phyloP scores from a whole-genome alignment of 1,140 invertebrate genomes.

The Penaeus indicus region DNA sequence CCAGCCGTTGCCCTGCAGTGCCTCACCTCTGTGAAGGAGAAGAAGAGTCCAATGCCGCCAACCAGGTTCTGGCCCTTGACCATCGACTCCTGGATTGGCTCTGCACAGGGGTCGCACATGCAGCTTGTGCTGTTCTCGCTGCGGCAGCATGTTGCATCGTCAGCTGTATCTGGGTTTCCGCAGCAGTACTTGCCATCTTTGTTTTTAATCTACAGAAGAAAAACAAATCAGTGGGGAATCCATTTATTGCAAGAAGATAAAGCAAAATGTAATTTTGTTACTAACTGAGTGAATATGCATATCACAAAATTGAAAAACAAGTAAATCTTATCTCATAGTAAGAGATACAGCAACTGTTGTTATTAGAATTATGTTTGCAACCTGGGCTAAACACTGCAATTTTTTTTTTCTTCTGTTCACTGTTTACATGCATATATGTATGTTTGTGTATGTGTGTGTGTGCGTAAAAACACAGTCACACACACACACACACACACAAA shows the following conservation, averaged over 20 bases:
- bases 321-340: no score
- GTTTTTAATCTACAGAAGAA: neutral
- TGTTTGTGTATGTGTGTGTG: no score
- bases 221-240: neutral
- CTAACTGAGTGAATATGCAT: neutral
- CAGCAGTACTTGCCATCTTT: neutral
- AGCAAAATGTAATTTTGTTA: conserved; percentile 7
- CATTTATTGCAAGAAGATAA: conserved; percentile 12
- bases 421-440: no score
- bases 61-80: conserved; percentile 89
- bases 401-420: no score
- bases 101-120: conserved; percentile 81
- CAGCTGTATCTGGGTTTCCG: neutral
- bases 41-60: conserved; percentile 93
- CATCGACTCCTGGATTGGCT: conserved; percentile 82
- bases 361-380: no score
- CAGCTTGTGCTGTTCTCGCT: conserved; percentile 69
- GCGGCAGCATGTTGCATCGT: conserved; percentile 69
- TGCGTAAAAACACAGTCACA: no score
- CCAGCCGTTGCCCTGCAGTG: conserved; percentile 4
- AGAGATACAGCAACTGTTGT: no score
- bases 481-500: no score
- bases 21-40: conserved; percentile 96
- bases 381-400: no score
- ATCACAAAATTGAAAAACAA: no score